Evolutionary conservation across 2,797 vertebrate genomes (phyloP).

Genomic region (Periparus ater): DNA sequence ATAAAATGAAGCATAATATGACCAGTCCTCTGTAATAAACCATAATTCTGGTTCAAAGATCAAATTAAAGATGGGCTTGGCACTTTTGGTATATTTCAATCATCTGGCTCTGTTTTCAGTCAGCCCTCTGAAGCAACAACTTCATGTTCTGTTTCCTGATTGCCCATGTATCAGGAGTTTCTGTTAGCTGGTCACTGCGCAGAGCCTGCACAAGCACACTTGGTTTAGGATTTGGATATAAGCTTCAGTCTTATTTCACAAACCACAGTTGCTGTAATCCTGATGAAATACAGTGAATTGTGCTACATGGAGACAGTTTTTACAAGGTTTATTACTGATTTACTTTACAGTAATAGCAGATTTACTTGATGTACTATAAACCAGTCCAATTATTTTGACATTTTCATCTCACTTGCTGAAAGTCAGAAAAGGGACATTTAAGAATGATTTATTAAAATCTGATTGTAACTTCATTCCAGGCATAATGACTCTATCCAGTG

Average conservation of each 20-base stretch:
- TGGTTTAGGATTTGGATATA: not conserved
- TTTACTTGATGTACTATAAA: not conserved
- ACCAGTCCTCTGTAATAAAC: not conserved
- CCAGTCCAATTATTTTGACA: conserved; percentile 12
- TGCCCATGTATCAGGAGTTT: not conserved
- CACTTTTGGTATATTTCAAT: fast-evolving
- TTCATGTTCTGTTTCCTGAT: not conserved
- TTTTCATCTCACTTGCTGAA: not conserved
- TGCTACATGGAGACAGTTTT: not conserved
- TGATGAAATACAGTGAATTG: not conserved
- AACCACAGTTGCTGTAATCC: not conserved
- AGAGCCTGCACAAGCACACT: not conserved
- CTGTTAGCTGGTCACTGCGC: not conserved
- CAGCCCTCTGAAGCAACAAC: not conserved
- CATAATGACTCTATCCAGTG: conserved; percentile 98
- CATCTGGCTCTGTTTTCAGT: not conserved
- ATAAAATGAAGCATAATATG: not conserved
- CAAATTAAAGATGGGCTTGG: not conserved
- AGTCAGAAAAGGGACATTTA: not conserved
- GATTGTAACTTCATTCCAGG: conserved; percentile 73
- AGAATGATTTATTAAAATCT: conserved; percentile 7
- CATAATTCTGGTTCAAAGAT: not conserved
- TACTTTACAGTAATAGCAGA: not conserved
- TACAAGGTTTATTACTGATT: not conserved
- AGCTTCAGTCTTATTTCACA: not conserved